Conservation (phyloP, 2,797 vertebrate genomes). For the Epinephelus malabaricus region DNA sequence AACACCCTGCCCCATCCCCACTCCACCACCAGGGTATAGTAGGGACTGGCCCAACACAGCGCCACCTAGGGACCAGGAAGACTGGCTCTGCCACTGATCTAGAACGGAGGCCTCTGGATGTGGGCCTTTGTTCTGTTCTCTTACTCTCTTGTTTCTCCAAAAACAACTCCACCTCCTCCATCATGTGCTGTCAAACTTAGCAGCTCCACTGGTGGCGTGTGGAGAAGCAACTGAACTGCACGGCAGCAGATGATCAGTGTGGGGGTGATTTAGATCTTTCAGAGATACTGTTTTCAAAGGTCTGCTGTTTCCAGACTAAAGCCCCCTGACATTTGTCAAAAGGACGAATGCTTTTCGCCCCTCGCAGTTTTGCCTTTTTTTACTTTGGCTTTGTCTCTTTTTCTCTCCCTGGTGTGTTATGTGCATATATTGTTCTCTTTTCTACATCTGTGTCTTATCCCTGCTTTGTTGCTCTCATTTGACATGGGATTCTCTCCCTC, state of each 20-base stretch:
- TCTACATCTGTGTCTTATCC: constrained; percentile 70
- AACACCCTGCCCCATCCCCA: constrained; percentile 96
- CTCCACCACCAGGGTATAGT: constrained; percentile 97
- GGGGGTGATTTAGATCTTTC: constrained; percentile 60
- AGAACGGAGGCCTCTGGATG: constrained; percentile 58
- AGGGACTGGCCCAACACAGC: constrained; percentile 68
- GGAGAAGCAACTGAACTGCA: constrained; percentile 70
- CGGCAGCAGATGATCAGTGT: constrained; percentile 58
- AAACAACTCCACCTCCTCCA: constrained; percentile 65
- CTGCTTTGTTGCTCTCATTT: constrained; percentile 51
- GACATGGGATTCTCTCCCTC: constrained; percentile 33
- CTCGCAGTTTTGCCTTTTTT: constrained; percentile 54
- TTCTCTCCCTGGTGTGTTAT: constrained; percentile 60
- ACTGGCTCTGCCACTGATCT: constrained; percentile 61
- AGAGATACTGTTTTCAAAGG: constrained; percentile 68
- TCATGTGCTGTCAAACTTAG: constrained; percentile 62
- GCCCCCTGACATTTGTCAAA: constrained; percentile 52
- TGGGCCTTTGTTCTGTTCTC: constrained; percentile 62
- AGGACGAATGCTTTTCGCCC: constrained; percentile 56
- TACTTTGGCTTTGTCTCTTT: constrained; percentile 58
- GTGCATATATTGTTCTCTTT: constrained; percentile 69
- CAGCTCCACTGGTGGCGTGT: constrained; percentile 63
- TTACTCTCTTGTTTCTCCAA: constrained; percentile 67
- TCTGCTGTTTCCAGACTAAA: constrained; percentile 65
- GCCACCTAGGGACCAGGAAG: constrained; percentile 62